Conservation (phyloP, 2,888 invertebrate species). For the Heteromyza rotundicornis region DNA sequence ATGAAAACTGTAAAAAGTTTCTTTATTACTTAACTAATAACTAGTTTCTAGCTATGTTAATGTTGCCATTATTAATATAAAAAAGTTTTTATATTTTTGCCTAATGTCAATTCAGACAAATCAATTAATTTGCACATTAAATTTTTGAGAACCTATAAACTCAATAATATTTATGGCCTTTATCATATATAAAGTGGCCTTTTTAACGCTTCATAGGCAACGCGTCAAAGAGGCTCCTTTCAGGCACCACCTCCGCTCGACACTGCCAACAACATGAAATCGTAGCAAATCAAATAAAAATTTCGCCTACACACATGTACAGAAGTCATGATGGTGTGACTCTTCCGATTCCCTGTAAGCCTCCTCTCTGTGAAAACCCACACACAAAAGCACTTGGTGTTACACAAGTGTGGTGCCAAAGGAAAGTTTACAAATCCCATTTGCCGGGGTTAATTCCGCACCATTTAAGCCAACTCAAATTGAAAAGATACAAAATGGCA, state of each 20-base stretch:
- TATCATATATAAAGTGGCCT: conserved; percentile 14
- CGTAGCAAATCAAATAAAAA: background rate
- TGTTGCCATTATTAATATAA: no score
- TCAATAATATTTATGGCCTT: conserved; percentile 10
- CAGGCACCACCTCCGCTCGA: no score
- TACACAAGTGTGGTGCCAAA: background rate
- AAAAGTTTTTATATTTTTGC: background rate
- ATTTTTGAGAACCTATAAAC: background rate
- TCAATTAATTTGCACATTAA: conserved; percentile 8
- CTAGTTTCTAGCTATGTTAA: no score
- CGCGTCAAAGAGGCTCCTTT: background rate
- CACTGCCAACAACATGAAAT: no score
- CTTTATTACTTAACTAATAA: no score
- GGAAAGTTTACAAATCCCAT: background rate
- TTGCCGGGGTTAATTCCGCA: conserved; percentile 32
- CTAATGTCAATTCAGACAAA: conserved; percentile 3
- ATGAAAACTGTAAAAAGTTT: no score
- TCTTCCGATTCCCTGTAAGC: no score
- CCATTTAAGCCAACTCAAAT: conserved; percentile 29
- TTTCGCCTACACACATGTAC: background rate
- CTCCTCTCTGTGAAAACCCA: no score
- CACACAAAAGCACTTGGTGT: background rate
- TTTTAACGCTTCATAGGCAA: conserved; percentile 8
- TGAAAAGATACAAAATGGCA: background rate
- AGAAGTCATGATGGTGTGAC: background rate